Base-by-base conservation (phyloP, 2,888 invertebrate species). In the Agonopterix alstromeriana region DNA sequence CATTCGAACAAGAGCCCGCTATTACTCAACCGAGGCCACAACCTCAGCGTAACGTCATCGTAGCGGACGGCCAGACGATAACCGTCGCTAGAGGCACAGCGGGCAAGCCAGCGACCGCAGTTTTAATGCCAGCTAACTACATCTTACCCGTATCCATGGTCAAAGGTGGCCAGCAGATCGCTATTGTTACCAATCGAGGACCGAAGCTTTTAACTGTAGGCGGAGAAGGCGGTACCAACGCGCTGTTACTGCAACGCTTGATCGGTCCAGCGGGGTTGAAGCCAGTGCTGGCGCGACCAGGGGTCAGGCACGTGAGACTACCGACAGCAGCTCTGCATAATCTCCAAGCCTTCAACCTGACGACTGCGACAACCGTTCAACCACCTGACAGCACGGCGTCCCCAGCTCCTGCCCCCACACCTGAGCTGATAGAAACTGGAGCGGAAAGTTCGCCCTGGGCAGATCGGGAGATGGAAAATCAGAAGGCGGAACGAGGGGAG, bases 71-170 rank as follows among this genome's bases (percentile, higher is more conserved):
- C 27, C 93, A 93, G 65, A 92, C 93, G 0, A 85, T 93, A 8
- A 90, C 92, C 0, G 90, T 91, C 8, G 90, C 91, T 1, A 80
- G 91, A 9, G 91, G 92, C 48, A 88, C 92, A 47, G 86, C 92
- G 9, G 90, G 91, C 0, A 90, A 90, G 53, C 92, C 92, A 3
- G 89, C 93, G 0, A 92, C 93, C 1, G 89, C 91, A 0, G 92
- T 94, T 7, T 72, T 94, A 42, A 92, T 93, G 73, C 93, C 93
- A n/a, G 92, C 93, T 0, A 93, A 93, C 71, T 93, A 93, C 60
- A 90, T 94, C 51, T 74, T 94, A 58, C 94, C 94, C 0, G 92
- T 93, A 58, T 93, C 93, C 2, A 90, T 93, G 85, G 90, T 94
- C 51, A 94, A 94, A 75, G 91, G 93, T 8, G 92, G 93, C 1